Evolutionary conservation across 2,113 vertebrate species (phyloP), one percentile per base, ranked within the genome.

Genomic region (Etheostoma cragini): DNA sequence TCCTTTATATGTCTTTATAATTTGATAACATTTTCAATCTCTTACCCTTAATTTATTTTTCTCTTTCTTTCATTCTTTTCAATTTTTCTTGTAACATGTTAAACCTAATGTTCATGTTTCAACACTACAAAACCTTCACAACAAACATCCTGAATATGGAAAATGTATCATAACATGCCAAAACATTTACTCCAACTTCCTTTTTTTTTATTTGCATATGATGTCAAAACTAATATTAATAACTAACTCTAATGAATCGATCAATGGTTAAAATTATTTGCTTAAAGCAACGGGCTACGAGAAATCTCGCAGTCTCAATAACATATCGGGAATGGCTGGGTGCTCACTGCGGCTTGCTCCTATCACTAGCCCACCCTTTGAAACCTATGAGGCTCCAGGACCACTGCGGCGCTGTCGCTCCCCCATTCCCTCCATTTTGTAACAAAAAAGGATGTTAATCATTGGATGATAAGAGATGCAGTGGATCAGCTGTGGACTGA

Each of bases 241-340:
- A 30, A 30, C 30, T 30, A 16, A 72, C 6, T 67, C 1, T 6
- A 42, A 76, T 69, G 0, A 58, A 77, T 61, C 3, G 1, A 57
- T 38, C 14, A 0, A 57, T 63, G 8, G 6, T 57, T 62, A 19
- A 50, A 84, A 57, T 71, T 42, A 26, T 62, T 26, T 52, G 42
- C 53, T 80, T 72, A 76, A 84, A 94, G 94, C 94, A 47, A 94
- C 94, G 53, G 94, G 96, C 93, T 97, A 97, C 56, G 97, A 98
- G 92, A 97, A 97, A 94, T 97, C 97, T 91, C 96, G 94, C 91
- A 98, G 97, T 92, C 94, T 98, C 80, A 97, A 91, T 94, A 97
- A 97, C 94, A 97, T 98, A 94, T 96, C 96, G 68, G 96, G 97
- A 92, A 95, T 97, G 93, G 94, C 95, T 3, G 96, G 96, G 89